Conservation (phyloP, 2,888 invertebrate species). For the Rhingia rostrata region DNA sequence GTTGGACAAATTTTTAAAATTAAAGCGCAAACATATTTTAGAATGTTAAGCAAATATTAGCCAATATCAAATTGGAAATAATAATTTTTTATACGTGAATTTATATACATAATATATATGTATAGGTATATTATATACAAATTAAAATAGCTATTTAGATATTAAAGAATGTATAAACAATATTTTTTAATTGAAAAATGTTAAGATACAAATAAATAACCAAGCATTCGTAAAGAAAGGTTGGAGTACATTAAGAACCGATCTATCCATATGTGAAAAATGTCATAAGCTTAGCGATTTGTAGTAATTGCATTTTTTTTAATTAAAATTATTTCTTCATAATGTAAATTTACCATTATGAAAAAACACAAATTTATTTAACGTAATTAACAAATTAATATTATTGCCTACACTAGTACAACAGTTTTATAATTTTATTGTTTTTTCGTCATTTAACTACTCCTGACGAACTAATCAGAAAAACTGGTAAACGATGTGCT, state of each 20-base stretch:
- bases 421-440: too few relatives aligned
- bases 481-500: too few relatives aligned
- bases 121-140: neutral
- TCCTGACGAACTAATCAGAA: too few relatives aligned
- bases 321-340: neutral
- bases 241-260: conserved; percentile 8
- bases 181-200: conserved; percentile 13
- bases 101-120: conserved; percentile 31
- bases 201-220: neutral
- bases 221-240: conserved; percentile 4
- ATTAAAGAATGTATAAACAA: conserved; percentile 14
- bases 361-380: neutral
- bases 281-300: too few relatives aligned
- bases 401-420: too few relatives aligned
- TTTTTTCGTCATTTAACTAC: too few relatives aligned
- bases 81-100: conserved; percentile 68
- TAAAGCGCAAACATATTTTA: conserved; percentile 48
- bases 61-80: conserved; percentile 52
- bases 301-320: neutral
- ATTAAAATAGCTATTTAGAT: conserved; percentile 39
- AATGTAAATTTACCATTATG: neutral
- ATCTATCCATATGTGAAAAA: neutral
- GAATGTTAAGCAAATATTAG: conserved; percentile 45
- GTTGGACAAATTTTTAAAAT: conserved; percentile 59
- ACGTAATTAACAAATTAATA: too few relatives aligned